These are phyloP conservation scores for Holcopasites calliopsidis DNA, from an alignment of 1,140 invertebrate genomes.

Conservation along the genomic window DNA sequence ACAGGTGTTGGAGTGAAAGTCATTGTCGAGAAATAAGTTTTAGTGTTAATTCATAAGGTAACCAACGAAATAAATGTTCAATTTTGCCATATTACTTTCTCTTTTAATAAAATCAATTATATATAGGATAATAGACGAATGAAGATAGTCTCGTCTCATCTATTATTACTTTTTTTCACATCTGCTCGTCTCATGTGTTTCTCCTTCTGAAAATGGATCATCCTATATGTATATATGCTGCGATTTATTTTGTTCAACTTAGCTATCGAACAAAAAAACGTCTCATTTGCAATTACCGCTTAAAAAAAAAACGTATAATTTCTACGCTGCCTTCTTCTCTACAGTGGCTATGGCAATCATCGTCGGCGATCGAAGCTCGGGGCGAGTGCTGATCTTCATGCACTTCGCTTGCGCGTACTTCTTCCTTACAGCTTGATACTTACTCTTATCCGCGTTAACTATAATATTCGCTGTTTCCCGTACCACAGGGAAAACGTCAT, in stretches of 20 bases:
- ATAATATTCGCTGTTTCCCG: conserved; percentile 82
- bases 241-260: conserved; percentile 11
- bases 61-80: neutral
- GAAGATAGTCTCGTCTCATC: conserved; percentile 26
- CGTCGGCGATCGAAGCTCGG: conserved; percentile 79
- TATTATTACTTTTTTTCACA: neutral
- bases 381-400: conserved; percentile 82
- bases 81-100: neutral
- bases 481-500: conserved; percentile 82
- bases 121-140: neutral
- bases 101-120: neutral
- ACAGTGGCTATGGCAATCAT: conserved; percentile 68
- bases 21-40: neutral
- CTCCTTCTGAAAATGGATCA: neutral
- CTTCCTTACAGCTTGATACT: conserved; percentile 82
- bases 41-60: neutral
- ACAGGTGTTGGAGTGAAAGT: conserved; percentile 2
- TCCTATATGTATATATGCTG: neutral
- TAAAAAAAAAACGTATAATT: conserved; percentile 7
- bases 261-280: conserved; percentile 1
- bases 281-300: neutral
- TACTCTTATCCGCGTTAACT: conserved; percentile 80
- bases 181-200: neutral
- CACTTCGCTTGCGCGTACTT: conserved; percentile 82
- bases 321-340: neutral